Percentiles rank a stretch among this genome's conserved stretches.
Evolutionary conservation across 2,888 invertebrate species (phyloP).

Genomic region (Bombyx huttoni): DNA sequence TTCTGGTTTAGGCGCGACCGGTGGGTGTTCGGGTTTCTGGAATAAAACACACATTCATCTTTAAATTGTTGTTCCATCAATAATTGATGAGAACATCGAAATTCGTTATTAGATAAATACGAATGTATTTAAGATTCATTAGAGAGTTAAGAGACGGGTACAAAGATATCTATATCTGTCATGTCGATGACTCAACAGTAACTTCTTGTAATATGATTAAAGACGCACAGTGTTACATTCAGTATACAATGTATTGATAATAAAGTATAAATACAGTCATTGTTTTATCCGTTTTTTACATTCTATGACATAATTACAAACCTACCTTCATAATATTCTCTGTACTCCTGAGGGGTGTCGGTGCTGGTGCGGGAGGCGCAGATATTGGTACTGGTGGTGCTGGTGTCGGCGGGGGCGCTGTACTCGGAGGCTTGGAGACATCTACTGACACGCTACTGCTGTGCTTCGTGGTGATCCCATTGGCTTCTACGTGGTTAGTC

Average conservation of each 20-base stretch:
- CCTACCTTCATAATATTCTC: slow-evolving; percentile 61
- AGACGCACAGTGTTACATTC: no score
- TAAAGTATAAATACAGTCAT: neutral
- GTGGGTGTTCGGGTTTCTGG: slow-evolving; percentile 64
- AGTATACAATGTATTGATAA: neutral
- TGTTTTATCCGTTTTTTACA: neutral
- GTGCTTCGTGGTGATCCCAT: slow-evolving; percentile 50
- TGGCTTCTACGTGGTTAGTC: slow-evolving; percentile 66
- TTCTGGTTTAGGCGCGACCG: slow-evolving; percentile 69
- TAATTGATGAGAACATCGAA: neutral
- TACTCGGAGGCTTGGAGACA: slow-evolving; percentile 45
- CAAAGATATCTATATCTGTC: no score
- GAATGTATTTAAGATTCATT: no score
- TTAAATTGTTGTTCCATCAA: neutral
- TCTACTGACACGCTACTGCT: slow-evolving; percentile 57
- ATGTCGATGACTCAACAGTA: no score
- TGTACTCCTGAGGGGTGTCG: slow-evolving; percentile 49
- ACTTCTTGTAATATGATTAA: no score
- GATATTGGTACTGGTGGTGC: slow-evolving; percentile 59
- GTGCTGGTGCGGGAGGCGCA: slow-evolving; percentile 31
- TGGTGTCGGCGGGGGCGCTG: slow-evolving; percentile 54
- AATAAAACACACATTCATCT: slow-evolving; percentile 10
- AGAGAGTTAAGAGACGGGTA: no score
- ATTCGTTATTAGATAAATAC: neutral
- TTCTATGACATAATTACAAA: no score